Conservation (phyloP, 2,888 invertebrate genomes). For the Arge pagana region DNA sequence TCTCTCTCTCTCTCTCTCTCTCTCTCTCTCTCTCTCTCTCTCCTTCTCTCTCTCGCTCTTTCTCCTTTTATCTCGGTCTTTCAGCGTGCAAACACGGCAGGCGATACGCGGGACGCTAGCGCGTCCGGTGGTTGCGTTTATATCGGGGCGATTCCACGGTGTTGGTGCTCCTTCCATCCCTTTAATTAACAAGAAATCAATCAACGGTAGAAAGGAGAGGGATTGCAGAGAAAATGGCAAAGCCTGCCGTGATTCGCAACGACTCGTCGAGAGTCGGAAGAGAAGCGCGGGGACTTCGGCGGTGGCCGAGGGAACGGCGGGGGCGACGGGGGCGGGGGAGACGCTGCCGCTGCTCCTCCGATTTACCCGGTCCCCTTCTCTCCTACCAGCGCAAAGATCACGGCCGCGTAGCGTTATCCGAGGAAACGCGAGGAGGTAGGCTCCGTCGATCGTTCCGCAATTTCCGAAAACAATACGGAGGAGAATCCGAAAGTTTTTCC, state of each 20-base stretch:
- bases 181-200: conserved; percentile 53
- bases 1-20: too few relatives aligned
- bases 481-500: too few relatives aligned
- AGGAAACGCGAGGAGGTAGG: too few relatives aligned
- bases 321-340: conserved; percentile 31
- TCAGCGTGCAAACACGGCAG: conserved; percentile 8
- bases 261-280: conserved; percentile 21
- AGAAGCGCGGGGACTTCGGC: conserved; percentile 20
- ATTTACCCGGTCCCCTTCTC: too few relatives aligned
- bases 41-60: too few relatives aligned
- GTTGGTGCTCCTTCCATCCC: conserved; percentile 20
- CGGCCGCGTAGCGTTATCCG: too few relatives aligned
- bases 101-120: conserved; percentile 28
- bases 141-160: not conserved
- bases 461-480: too few relatives aligned
- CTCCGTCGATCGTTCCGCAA: too few relatives aligned
- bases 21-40: too few relatives aligned
- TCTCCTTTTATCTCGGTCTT: too few relatives aligned
- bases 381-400: too few relatives aligned
- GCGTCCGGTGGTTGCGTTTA: not conserved
- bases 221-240: conserved; percentile 17
- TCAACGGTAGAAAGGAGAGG: conserved; percentile 34
- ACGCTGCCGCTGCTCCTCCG: too few relatives aligned
- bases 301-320: conserved; percentile 24
- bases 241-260: conserved; percentile 14